These are phyloP conservation scores for Notiomystis cincta DNA, from an alignment of 2,113 vertebrate species.

Conservation along the genomic window DNA sequence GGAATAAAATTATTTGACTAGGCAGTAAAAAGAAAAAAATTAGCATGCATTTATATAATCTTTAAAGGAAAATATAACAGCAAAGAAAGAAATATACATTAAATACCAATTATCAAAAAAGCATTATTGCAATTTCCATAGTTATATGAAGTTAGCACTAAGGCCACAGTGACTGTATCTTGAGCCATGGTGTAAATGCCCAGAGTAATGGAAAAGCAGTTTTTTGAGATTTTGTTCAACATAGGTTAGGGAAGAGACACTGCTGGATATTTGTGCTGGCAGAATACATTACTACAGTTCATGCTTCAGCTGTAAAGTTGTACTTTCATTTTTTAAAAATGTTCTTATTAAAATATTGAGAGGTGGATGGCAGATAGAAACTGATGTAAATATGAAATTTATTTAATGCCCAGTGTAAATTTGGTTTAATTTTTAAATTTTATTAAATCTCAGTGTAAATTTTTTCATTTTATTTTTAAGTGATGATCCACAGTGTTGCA, in stretches of 20 bases:
- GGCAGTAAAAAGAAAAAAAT: not conserved
- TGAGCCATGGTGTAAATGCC: not conserved
- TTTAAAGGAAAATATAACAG: not conserved
- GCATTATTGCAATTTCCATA: accelerated
- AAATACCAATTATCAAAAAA: not conserved
- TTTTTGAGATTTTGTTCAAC: not conserved
- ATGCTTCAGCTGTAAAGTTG: not conserved
- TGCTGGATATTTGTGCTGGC: not conserved
- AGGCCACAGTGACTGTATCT: not conserved
- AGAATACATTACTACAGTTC: not conserved
- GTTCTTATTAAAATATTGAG: not conserved
- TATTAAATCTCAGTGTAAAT: not conserved
- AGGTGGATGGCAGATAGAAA: not conserved
- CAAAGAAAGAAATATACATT: not conserved
- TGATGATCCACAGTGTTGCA: not conserved
- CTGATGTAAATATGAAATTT: not conserved
- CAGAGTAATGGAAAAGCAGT: not conserved
- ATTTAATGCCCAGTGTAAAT: not conserved
- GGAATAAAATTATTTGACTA: not conserved
- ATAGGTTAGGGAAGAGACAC: not conserved
- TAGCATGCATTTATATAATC: not conserved
- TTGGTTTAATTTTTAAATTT: not conserved
- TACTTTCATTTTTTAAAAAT: not conserved
- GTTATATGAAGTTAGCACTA: accelerated
- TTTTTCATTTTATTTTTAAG: not conserved